Base-by-base conservation (phyloP, 2,888 invertebrate species). In the Carpatolechia fugitivella region DNA sequence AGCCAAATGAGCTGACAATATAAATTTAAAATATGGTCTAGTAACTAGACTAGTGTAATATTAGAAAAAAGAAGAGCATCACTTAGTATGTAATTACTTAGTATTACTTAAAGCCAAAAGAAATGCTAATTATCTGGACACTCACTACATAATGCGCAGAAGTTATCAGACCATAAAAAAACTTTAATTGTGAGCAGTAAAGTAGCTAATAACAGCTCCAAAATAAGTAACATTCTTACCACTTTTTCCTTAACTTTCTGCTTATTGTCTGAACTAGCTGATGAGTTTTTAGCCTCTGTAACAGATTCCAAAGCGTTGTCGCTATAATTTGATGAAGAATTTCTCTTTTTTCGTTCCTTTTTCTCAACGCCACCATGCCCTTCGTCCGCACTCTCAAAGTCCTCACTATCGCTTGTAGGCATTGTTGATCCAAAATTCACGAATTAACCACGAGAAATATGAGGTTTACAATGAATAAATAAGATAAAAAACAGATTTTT, bases 341-440 rank as follows among this genome's bases (percentile, higher is more conserved):
- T 65, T 36, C 84, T 74, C 60, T 84, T 82, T 53, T 82, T 84
- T 56, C 82, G 76, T 51, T 79, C 84, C 54, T 79, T 82, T 64
- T 78, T 85, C 41, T 79, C 78, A 18, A 74, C 66, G 50, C 64
- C 76, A 13, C 77, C 81, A 14, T 83, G 82, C 31, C 93, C 94
- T 70, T 95, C 95, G 67, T 95, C 95, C 3, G 95, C 95, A 82
- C 95, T 95, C 79, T 95, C 94, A 74, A 95, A 95, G 71, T 92
- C 93, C 68, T 95, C 95, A 78, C 94, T 94, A 61, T 95, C 95
- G 62, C 94, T 94, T 33, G 93, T 92, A 69, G 93, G 92, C 94
- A 94, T 94, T 61, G 10, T 66, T 5, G 10, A 52, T n/a, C 41
- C 41, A 56, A 52, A 13, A 35, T 11, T 20, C 11, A 35, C 14